A percentile compares a stretch with the other conserved stretches of the same genome.
Conservation (phyloP, 2,888 invertebrate species). For the Himalopsyche japonica region DNA sequence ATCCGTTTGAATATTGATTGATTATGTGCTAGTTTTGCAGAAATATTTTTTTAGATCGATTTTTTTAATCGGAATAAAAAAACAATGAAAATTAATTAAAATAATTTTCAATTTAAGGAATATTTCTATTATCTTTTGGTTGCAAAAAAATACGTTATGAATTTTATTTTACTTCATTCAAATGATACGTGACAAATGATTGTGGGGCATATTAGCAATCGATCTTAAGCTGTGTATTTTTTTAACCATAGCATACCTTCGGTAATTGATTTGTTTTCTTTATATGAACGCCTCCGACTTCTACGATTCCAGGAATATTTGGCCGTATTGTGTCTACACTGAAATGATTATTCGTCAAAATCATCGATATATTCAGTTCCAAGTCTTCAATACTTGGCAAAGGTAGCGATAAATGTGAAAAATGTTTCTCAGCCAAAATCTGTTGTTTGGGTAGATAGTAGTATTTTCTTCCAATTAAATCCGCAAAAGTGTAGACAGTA, state of each 20-base stretch:
- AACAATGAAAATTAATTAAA: no score
- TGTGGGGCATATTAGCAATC: no score
- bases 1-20: no score
- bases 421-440: slow-evolving; percentile 45
- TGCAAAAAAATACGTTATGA: no score
- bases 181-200: no score
- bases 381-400: slow-evolving; percentile 50
- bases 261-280: slow-evolving; percentile 47
- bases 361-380: slow-evolving; percentile 52
- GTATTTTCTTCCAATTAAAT: slow-evolving; percentile 46
- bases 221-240: no score
- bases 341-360: slow-evolving; percentile 55
- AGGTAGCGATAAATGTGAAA: slow-evolving; percentile 45
- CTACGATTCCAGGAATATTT: slow-evolving; percentile 51
- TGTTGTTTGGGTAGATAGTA: slow-evolving; percentile 50
- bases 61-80: no score
- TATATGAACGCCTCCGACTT: slow-evolving; percentile 61
- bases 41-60: no score
- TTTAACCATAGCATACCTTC: slow-evolving; percentile 13
- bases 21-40: no score
- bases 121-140: no score
- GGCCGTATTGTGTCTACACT: slow-evolving; percentile 53
- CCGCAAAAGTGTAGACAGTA: slow-evolving; percentile 46
- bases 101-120: no score
- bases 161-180: no score